A percentile compares a stretch with the other conserved stretches of the same genome.
These are phyloP conservation scores for Cyprinus carpio DNA, from an alignment of 2,113 vertebrate species.

Conservation along the genomic window DNA sequence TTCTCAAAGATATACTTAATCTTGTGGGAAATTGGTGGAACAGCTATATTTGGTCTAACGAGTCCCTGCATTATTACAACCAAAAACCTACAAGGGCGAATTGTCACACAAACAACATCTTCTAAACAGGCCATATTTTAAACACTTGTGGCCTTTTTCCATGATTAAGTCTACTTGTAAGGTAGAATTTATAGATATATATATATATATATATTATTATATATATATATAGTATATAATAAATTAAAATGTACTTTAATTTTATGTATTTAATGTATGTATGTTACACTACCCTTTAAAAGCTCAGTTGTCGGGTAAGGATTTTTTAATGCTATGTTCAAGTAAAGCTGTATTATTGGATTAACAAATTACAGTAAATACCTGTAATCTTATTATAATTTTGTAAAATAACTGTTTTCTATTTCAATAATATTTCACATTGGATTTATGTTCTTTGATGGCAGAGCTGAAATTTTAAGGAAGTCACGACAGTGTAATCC, in stretches of 20 bases:
- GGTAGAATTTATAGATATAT: no score
- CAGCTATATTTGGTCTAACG: slow-evolving; percentile 26
- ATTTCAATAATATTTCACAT: neutral
- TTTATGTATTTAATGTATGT: neutral
- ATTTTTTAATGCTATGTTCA: no score
- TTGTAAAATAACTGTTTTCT: neutral
- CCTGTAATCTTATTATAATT: neutral
- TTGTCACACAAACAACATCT: neutral
- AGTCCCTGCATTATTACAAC: slow-evolving; percentile 23
- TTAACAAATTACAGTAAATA: neutral
- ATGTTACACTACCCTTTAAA: neutral
- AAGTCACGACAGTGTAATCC: neutral
- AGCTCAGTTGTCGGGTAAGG: no score
- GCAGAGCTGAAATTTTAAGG: neutral
- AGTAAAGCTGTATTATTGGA: no score
- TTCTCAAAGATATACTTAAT: slow-evolving; percentile 34
- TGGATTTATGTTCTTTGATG: neutral
- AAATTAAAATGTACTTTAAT: neutral
- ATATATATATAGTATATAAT: no score
- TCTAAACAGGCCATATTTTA: neutral
- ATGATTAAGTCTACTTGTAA: neutral
- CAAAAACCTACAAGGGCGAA: neutral
- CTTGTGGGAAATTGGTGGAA: slow-evolving; percentile 30
- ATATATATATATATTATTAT: no score
- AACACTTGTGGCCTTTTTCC: neutral